These are phyloP conservation scores for Cyrtodaria siliqua DNA, from an alignment of 2,888 invertebrate genomes.

Conservation along the genomic window DNA sequence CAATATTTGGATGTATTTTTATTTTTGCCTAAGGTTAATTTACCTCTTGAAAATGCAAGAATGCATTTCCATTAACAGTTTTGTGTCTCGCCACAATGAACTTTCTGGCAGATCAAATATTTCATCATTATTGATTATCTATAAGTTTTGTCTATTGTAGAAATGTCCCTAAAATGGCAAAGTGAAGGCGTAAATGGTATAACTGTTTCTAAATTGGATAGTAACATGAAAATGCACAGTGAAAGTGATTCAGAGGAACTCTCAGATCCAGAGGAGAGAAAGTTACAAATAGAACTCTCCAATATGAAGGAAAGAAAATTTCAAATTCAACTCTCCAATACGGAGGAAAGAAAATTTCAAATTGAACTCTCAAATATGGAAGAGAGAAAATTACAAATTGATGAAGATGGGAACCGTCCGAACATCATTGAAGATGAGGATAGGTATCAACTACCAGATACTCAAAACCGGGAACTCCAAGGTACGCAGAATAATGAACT, in stretches of 20 bases:
- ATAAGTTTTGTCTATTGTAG: constrained; percentile 36
- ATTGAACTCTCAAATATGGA: constrained; percentile 37
- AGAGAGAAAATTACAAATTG: constrained; percentile 52
- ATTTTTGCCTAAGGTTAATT: neutral
- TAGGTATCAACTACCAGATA: constrained; percentile 58
- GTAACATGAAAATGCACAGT: constrained; percentile 34
- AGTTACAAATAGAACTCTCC: constrained; percentile 43
- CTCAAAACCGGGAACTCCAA: constrained; percentile 52
- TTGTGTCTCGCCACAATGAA: constrained; percentile 43
- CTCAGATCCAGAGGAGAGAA: constrained; percentile 35
- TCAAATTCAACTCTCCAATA: constrained; percentile 36
- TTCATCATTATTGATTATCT: constrained; percentile 30
- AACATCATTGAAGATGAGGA: constrained; percentile 56
- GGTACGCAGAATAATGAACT: constrained; percentile 36
- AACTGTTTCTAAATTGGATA: constrained; percentile 46
- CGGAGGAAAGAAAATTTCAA: constrained; percentile 39
- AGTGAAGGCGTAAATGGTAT: constrained; percentile 49
- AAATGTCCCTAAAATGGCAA: constrained; percentile 51
- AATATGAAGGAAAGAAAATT: constrained; percentile 45
- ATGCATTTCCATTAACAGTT: neutral
- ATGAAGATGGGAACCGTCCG: constrained; percentile 55
- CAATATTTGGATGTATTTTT: too few relatives aligned
- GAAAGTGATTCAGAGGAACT: constrained; percentile 40
- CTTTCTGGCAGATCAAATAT: constrained; percentile 30
- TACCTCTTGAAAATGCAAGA: constrained; percentile 2